Base-by-base conservation (phyloP, 2,888 invertebrate species). In the Alitta virens region DNA sequence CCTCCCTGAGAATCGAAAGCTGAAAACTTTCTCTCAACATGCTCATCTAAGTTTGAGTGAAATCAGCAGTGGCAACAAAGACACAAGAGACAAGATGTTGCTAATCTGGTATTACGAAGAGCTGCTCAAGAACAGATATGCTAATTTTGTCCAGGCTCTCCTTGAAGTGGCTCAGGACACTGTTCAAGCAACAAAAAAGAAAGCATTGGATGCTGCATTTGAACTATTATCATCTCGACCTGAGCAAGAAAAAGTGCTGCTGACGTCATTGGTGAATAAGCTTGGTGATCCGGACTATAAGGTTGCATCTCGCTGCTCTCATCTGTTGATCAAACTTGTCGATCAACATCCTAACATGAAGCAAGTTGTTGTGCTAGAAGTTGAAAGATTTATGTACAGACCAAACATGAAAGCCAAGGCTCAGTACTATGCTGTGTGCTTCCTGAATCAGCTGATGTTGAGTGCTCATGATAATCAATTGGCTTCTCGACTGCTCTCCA, bases 331-430 rank as follows among this genome's bases (percentile, higher is more conserved):
- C 81, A 98, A 99, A 82, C 85, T 99, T 12, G 85, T 94, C 0
- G 86, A 88, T 67, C 87, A 89, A 71, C 96, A 97, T 83, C 91
- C 94, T 0, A 91, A 91, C 71, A 97, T 97, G 94, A 94, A 95
- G 80, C 84, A 86, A 0, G 89, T 94, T 0, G 91, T 98, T 14
- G 85, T 94, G 2, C 85, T 86, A 21, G 96, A 98, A 80, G 88
- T 96, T 2, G 96, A 98, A 81, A 90, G 91, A 76, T 85, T 99
- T 70, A 80, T 99, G 40, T 83, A 78, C 72, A 88, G 94, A 65
- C 87, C 89, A 0, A 96, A 98, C 77, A 88, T 98, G 57, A 87
- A 90, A 0, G 85, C 87, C 1, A 87, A 90, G 49, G 92, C 96
- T 0, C 96, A 97, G 79, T 95, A 82, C 68, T 97, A 96, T 82